phyloP scores from a whole-genome alignment of 2,113 vertebrate genomes.

The Aptenodytes patagonicus region DNA sequence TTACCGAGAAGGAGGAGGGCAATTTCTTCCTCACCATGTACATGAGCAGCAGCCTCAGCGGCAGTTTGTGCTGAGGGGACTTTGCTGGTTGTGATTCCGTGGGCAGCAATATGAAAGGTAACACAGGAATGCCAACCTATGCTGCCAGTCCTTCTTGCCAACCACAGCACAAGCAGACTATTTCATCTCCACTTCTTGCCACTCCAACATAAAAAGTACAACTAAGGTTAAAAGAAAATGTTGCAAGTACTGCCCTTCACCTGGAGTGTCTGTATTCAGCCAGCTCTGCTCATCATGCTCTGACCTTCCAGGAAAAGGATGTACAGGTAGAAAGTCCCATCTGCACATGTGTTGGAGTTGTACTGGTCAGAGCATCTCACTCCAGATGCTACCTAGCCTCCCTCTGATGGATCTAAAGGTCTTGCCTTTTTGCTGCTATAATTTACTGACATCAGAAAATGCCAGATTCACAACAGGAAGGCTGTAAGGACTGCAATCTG shows the following conservation, averaged over 20 bases:
- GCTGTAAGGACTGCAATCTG: background rate
- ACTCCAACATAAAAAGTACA: background rate
- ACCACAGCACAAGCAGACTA: background rate
- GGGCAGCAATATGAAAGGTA: background rate
- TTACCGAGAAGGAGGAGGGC: background rate
- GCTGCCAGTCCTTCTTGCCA: background rate
- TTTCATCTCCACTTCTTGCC: background rate
- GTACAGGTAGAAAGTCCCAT: background rate
- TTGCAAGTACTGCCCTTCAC: background rate
- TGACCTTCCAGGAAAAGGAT: background rate
- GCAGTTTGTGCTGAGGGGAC: background rate
- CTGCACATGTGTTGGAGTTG: fast-evolving
- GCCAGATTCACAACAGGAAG: background rate
- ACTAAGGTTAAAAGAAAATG: background rate
- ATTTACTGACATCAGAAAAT: background rate
- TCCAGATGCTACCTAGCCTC: background rate
- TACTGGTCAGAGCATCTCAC: background rate
- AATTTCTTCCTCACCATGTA: background rate
- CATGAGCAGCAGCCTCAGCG: background rate
- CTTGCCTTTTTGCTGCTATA: background rate
- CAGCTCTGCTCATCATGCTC: background rate
- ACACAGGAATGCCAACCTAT: background rate
- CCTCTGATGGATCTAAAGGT: background rate
- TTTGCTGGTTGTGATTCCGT: background rate
- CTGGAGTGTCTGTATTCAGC: background rate